phyloP scores from a whole-genome alignment of 2,113 vertebrate genomes.

The Cathartes aura region DNA sequence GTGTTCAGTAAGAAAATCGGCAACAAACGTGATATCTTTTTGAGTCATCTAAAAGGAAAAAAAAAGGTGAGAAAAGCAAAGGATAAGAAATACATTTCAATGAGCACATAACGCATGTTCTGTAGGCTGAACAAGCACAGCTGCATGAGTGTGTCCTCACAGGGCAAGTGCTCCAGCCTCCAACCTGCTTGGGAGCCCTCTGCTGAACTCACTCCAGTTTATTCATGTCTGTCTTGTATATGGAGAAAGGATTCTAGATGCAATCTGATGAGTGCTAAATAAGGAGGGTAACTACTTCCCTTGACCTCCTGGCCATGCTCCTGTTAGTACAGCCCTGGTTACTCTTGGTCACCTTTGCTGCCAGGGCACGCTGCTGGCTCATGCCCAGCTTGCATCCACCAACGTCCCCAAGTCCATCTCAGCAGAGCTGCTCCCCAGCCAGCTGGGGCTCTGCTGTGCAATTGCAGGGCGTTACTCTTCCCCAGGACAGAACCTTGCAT shows the following conservation, averaged over 20 bases:
- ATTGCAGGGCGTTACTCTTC: background rate
- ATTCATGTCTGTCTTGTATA: background rate
- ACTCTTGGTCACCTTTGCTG: background rate
- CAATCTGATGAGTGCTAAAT: background rate
- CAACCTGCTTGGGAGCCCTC: background rate
- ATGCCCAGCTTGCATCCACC: background rate
- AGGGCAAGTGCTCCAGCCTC: background rate
- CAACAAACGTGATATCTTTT: constrained; percentile 97
- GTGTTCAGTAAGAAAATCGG: constrained; percentile 97
- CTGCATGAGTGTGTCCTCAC: background rate
- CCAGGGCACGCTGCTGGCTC: background rate
- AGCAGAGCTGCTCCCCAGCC: background rate
- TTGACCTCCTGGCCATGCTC: background rate
- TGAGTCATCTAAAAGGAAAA: constrained; percentile 90
- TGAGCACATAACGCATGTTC: background rate
- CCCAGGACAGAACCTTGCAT: background rate
- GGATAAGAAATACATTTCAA: background rate
- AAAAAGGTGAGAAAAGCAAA: background rate
- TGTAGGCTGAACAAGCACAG: background rate
- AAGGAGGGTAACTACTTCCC: background rate
- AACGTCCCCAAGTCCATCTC: background rate
- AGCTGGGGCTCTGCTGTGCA: background rate
- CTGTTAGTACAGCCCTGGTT: background rate
- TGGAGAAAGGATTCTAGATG: background rate
- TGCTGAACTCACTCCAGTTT: background rate